Conservation (phyloP, 2,888 invertebrate species). For the Hypsopygia costalis region DNA sequence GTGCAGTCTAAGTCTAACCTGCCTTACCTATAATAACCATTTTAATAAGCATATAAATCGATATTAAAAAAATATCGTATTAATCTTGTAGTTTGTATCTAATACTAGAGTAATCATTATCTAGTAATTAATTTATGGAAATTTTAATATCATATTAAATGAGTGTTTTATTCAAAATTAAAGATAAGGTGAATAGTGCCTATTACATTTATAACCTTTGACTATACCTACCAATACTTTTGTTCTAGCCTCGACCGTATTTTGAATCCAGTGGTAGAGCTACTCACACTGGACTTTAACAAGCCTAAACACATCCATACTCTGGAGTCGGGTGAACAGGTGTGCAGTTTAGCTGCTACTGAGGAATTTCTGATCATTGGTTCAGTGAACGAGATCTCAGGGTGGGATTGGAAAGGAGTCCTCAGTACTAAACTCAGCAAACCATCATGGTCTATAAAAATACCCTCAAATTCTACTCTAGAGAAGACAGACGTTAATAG, state of each 20-base stretch:
- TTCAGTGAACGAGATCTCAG: constrained; percentile 87
- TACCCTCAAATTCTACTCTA: constrained; percentile 83
- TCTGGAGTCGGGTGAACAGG: constrained; percentile 82
- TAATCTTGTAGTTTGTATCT: no score
- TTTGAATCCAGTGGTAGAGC: constrained; percentile 79
- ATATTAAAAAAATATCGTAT: no score
- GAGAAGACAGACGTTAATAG: constrained; percentile 90
- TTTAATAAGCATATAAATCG: no score
- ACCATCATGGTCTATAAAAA: constrained; percentile 84
- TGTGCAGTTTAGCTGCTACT: constrained; percentile 84
- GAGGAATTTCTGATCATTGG: constrained; percentile 87
- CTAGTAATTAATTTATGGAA: no score
- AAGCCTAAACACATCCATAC: constrained; percentile 81
- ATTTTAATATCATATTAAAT: no score
- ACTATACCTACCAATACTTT: no score
- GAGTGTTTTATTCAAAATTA: no score
- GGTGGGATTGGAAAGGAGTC: constrained; percentile 87
- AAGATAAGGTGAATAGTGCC: no score
- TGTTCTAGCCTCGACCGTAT: constrained; percentile 81
- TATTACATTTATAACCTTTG: no score
- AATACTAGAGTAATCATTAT: no score
- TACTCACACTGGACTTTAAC: constrained; percentile 76
- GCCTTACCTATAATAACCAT: no score
- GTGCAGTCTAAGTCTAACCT: no score
- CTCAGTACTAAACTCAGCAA: constrained; percentile 81